phyloP scores from a whole-genome alignment of 2,113 vertebrate genomes.

The Bagarius yarrelli region DNA sequence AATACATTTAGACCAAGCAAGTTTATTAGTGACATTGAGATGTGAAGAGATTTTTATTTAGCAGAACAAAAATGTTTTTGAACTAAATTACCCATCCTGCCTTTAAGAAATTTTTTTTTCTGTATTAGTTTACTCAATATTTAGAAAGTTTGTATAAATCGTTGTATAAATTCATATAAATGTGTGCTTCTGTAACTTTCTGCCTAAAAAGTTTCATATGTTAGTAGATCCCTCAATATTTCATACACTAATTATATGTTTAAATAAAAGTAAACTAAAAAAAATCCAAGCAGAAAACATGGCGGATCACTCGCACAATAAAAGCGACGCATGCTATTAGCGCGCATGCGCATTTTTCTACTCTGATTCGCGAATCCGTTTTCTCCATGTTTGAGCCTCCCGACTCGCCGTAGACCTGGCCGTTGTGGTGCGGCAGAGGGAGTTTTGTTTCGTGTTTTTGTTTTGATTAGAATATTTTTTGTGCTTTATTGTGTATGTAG shows the following conservation, averaged over 20 bases:
- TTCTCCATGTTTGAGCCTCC: constrained; percentile 20
- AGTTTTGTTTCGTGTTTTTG: constrained; percentile 15
- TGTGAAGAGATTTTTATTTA: too few relatives aligned
- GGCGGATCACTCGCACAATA: not conserved
- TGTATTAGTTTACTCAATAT: not conserved
- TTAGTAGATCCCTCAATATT: not conserved
- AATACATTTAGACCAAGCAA: too few relatives aligned
- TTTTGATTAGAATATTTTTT: constrained; percentile 4
- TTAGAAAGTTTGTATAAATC: not conserved
- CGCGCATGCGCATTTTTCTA: constrained; percentile 3
- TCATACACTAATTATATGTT: not conserved
- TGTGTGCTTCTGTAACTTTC: not conserved
- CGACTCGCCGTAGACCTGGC: constrained; percentile 60
- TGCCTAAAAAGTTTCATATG: not conserved
- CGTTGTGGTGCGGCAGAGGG: constrained; percentile 33
- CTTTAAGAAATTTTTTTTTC: too few relatives aligned
- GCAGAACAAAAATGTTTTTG: too few relatives aligned
- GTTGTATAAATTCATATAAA: not conserved
- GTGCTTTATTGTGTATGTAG: not conserved
- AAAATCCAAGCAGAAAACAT: not conserved
- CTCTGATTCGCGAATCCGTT: not conserved
- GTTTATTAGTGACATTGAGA: too few relatives aligned
- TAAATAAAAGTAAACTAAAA: not conserved
- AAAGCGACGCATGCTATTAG: not conserved
- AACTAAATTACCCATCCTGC: too few relatives aligned